A percentile compares a stretch with the other conserved stretches of the same genome.
Conservation (phyloP, 2,113 vertebrate species). For the Prolemur simus region DNA sequence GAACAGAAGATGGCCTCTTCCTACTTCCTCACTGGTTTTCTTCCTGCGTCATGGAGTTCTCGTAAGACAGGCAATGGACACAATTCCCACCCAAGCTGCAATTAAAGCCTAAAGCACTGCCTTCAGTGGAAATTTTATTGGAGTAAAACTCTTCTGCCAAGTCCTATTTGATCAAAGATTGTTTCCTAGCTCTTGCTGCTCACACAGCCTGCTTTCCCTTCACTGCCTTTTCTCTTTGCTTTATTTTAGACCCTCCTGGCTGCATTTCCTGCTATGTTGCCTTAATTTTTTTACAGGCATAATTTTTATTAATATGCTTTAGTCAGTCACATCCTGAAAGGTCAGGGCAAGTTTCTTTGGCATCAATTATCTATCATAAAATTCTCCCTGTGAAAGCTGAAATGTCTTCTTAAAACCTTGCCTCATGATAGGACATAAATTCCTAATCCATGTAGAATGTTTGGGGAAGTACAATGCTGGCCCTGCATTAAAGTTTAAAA, state of each 20-base stretch:
- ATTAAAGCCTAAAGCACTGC: neutral
- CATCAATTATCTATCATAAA: neutral
- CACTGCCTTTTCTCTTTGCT: neutral
- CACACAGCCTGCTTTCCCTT: neutral
- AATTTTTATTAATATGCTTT: neutral
- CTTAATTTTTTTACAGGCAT: neutral
- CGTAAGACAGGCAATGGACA: neutral
- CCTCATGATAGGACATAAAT: neutral
- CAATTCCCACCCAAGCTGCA: neutral
- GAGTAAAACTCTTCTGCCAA: neutral
- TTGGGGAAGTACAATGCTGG: neutral
- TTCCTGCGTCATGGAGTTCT: neutral
- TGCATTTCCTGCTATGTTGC: neutral
- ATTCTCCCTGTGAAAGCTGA: neutral
- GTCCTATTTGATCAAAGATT: conserved; percentile 31
- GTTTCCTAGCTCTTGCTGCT: fast-evolving
- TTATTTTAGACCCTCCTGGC: neutral
- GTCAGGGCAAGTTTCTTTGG: neutral
- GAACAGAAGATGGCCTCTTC: neutral
- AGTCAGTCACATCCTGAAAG: neutral
- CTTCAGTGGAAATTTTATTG: neutral
- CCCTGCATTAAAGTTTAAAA: neutral
- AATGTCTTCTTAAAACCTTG: neutral
- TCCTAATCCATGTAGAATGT: neutral
- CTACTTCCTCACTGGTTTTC: neutral